Evolutionary conservation across 2,888 invertebrate species (phyloP).

Genomic region (Strigamia crassipes): DNA sequence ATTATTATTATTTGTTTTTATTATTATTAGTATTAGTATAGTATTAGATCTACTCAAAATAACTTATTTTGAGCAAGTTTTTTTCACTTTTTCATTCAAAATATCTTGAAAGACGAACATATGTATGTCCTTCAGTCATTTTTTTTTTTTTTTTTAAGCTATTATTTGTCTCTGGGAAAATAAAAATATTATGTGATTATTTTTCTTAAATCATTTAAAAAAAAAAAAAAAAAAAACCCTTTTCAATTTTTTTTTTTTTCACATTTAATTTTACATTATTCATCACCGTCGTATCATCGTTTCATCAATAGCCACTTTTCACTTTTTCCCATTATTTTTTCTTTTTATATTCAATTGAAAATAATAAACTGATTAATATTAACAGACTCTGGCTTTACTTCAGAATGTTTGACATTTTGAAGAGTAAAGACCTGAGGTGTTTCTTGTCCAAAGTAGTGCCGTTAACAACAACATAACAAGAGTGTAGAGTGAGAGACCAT

Average conservation of each 20-base stretch:
- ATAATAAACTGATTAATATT: constrained; percentile 38
- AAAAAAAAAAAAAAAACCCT: background rate
- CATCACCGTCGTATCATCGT: constrained; percentile 14
- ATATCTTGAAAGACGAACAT: constrained; percentile 47
- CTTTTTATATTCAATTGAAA: constrained; percentile 36
- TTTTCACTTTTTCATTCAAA: constrained; percentile 44
- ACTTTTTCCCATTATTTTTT: constrained; percentile 39
- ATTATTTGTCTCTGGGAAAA: constrained; percentile 29
- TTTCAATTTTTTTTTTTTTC: background rate
- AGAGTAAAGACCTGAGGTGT: constrained; percentile 37
- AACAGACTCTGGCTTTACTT: constrained; percentile 31
- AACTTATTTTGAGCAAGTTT: constrained; percentile 47
- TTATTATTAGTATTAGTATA: background rate
- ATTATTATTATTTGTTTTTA: constrained; percentile 5
- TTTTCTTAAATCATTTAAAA: background rate
- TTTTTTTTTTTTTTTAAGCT: constrained; percentile 5
- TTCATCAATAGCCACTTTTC: constrained; percentile 28
- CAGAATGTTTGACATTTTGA: constrained; percentile 16
- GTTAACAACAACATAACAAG: constrained; percentile 42
- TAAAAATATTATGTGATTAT: constrained; percentile 36
- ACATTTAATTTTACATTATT: constrained; percentile 22
- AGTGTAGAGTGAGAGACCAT: constrained; percentile 42
- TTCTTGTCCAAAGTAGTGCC: constrained; percentile 42
- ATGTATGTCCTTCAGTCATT: constrained; percentile 35
- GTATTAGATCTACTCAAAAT: constrained; percentile 46